Percentiles rank a stretch among this genome's conserved stretches.
These are phyloP conservation scores for Pristionchus entomophagus DNA, from an alignment of 2,888 invertebrate species.

Conservation along the genomic window DNA sequence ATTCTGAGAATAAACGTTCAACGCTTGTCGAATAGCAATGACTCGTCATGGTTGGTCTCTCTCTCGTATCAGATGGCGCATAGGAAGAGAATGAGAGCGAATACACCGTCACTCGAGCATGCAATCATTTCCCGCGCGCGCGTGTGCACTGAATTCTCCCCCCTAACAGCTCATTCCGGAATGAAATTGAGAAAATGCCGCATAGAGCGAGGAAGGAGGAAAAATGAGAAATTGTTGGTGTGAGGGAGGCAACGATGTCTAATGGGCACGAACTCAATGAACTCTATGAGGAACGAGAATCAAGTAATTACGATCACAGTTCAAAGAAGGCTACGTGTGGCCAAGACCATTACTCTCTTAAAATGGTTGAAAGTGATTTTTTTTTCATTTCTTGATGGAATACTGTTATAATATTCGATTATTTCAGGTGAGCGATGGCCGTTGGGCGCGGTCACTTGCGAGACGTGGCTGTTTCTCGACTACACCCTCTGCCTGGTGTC, in stretches of 20 bases:
- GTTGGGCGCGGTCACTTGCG: conserved; percentile 70
- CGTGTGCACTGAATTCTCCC: conserved; percentile 11
- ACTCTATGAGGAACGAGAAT: too few species aligned
- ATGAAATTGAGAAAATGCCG: conserved; percentile 12
- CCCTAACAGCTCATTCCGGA: conserved; percentile 15
- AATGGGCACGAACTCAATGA: too few species aligned
- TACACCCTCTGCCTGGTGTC: conserved; percentile 76
- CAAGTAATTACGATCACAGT: too few species aligned
- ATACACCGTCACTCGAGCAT: background rate
- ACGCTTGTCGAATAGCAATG: too few species aligned
- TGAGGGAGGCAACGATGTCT: background rate
- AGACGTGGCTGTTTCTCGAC: conserved; percentile 75
- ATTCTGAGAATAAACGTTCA: too few species aligned
- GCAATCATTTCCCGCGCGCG: background rate
- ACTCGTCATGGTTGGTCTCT: too few species aligned
- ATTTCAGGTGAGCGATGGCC: conserved; percentile 73
- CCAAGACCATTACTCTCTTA: too few species aligned
- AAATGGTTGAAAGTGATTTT: too few species aligned
- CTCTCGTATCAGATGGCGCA: background rate
- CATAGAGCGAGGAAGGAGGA: background rate
- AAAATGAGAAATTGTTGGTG: background rate
- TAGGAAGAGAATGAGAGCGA: background rate
- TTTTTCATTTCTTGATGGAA: background rate
- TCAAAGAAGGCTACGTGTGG: too few species aligned
- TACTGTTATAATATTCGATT: too few species aligned